phyloP scores from a whole-genome alignment of 2,113 vertebrate genomes.

The Aphyosemion australe region DNA sequence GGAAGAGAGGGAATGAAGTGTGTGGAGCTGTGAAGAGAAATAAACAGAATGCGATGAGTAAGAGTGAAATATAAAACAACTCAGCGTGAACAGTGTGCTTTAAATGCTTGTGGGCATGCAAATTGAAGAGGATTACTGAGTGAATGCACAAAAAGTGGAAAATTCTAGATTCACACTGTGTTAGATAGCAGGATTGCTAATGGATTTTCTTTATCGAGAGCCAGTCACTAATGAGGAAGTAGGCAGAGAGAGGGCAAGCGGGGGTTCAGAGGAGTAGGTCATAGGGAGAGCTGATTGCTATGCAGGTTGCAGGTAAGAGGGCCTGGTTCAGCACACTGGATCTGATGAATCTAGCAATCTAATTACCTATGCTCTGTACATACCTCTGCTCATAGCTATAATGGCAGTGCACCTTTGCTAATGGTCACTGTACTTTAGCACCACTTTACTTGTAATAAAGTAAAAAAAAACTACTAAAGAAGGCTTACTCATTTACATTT shows the following conservation, averaged over 20 bases:
- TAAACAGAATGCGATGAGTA: conserved; percentile 27
- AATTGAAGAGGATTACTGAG: conserved; percentile 18
- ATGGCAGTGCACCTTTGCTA: neutral
- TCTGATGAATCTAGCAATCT: conserved; percentile 56
- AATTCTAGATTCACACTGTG: conserved; percentile 30
- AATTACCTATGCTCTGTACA: conserved; percentile 52
- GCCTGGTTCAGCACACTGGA: conserved; percentile 54
- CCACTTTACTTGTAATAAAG: neutral
- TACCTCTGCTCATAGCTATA: neutral
- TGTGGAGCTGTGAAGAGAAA: conserved; percentile 11
- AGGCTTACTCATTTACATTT: too few species aligned
- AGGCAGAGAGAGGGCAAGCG: conserved; percentile 57
- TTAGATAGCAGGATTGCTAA: conserved; percentile 58
- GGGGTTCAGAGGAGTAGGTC: conserved; percentile 48
- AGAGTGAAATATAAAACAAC: conserved; percentile 39
- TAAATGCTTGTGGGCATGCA: conserved; percentile 21
- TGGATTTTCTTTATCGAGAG: conserved; percentile 55
- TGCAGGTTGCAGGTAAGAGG: conserved; percentile 65
- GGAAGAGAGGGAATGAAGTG: conserved; percentile 31
- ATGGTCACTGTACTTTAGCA: neutral
- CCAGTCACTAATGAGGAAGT: conserved; percentile 71
- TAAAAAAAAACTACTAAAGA: too few species aligned
- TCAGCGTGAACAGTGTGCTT: conserved; percentile 14
- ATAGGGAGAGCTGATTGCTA: conserved; percentile 61
- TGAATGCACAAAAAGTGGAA: conserved; percentile 13